Base-by-base conservation (phyloP, 2,113 vertebrate genomes). In the Pangasianodon gigas region DNA sequence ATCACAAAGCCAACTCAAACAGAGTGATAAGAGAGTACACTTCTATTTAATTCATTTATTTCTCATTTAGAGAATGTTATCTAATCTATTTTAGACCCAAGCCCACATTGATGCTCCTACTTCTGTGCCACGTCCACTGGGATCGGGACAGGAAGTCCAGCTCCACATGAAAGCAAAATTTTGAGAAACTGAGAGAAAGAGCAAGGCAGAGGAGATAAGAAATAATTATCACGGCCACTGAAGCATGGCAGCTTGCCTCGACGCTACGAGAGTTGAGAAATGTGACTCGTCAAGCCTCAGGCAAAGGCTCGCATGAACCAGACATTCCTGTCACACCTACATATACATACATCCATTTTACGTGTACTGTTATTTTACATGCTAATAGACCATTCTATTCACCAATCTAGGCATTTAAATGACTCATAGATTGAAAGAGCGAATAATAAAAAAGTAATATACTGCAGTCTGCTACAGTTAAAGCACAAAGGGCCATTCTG, bases 211-310 rank as follows among this genome's bases (percentile, higher is more conserved):
- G 44, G 81, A 88, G 86, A 85, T 74, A 84, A 89, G 88, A 89
- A 83, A 91, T 88, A 91, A 91, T 85, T 86, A 85, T 87, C 79
- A 87, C 48, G 80, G n/a, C 85, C 79, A 89, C 32, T 87, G 88
- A 91, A 91, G 88, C 85, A 87, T 91, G 60, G 79, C 89, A 56
- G 84, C 46, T 75, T 82, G 58, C 24, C 37, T 89, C 74, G 41
- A 80, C 16, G 7, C 88, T 48, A 54, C 48, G 13, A 44, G 89
- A 90, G 58, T 37, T 60, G 83, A 85, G 46, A 85, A 86, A 86
- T 65, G 60, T 71, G 48, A 69, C 75, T 58, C 60, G 75, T 86
- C 84, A 89, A 52, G 58, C 88, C 88, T 86, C 16, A 18, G 69
- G 88, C 74, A 41, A 85, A 80, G 75, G n/a, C 84, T 89, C 29